Evolutionary conservation across 2,797 vertebrate genomes (phyloP).

Genomic region (Platyrinchus mystaceus): DNA sequence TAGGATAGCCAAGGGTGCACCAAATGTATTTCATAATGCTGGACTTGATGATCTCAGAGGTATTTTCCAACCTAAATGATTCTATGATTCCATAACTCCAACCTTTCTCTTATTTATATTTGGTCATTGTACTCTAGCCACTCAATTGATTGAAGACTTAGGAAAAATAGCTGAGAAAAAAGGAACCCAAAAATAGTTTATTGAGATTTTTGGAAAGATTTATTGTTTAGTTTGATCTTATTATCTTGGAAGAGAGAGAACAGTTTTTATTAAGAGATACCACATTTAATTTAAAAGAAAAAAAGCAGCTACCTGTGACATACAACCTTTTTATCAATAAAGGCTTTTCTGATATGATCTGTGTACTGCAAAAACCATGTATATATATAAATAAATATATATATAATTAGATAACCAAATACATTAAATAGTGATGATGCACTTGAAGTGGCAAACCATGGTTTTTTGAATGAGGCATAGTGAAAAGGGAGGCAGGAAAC

Average conservation of each 20-base stretch:
- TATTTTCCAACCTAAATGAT: not conserved
- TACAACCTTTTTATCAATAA: not conserved
- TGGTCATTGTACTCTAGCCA: not conserved
- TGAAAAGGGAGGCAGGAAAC: slow-evolving; percentile 46
- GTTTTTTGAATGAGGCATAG: not conserved
- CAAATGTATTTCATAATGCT: not conserved
- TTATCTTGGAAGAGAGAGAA: not conserved
- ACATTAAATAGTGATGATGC: not conserved
- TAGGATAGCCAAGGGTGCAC: not conserved
- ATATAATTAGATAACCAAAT: not conserved
- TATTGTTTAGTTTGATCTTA: not conserved
- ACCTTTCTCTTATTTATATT: not conserved
- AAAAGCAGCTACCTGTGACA: not conserved
- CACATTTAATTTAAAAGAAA: not conserved
- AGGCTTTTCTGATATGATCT: not conserved
- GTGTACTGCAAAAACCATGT: not conserved
- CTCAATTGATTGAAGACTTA: not conserved
- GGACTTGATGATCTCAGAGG: not conserved
- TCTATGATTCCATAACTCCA: not conserved
- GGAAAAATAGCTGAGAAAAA: not conserved
- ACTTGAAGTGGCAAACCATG: not conserved
- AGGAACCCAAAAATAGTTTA: not conserved
- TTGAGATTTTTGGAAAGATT: not conserved
- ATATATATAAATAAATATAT: not conserved
- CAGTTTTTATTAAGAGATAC: not conserved